Evolutionary conservation across 2,113 vertebrate genomes (phyloP), one percentile per base, ranked within the genome.

Genomic region (Irena cyanogastra): DNA sequence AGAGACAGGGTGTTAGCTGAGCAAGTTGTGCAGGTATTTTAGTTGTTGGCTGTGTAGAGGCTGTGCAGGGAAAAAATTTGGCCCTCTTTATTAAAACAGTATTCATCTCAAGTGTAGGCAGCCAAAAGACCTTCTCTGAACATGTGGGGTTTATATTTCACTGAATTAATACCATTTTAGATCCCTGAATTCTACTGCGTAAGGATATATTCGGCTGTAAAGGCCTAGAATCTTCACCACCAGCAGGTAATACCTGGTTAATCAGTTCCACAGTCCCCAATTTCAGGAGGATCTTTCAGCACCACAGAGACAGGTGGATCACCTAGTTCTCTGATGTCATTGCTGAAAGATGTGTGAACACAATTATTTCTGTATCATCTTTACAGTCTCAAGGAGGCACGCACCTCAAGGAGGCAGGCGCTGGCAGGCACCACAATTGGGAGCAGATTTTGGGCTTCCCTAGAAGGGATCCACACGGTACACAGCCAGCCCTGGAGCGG

Each of bases 211-310:
- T 87, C 47, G 39, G 56, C 23, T 2, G 0, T 54, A 70, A 85
- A 88, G 44, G 6, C 21, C 41, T 56, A 27, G 41, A 21, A 84
- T 50, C 49, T 4, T 72, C 23, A 72, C 6, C 31, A 63, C 8
- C 31, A 47, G 9, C 17, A 56, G 17, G 22, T 59, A 78, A 89
- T 83, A 54, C 9, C 19, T 39, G 16, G 7, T 65, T 72, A 50
- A 37, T 54, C 41, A 57, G 45, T 18, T 35, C 33, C 15, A 5
- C 0, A 2, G 56, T 49, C 7, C 28, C 27, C 0, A 0, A 7
- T 20, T n/a, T 10, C 27, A 84, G 27, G 37, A 69, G 20, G 37
- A 77, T 22, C 20, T 31, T 83, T 69, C 59, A 72, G 49, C 27
- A 66, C 16, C 42, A 14, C 24, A 57, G 69, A 81, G 16, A 45